Conservation (phyloP, 64 coral and sea anemone species). For the Stichodactyla mertensii region DNA sequence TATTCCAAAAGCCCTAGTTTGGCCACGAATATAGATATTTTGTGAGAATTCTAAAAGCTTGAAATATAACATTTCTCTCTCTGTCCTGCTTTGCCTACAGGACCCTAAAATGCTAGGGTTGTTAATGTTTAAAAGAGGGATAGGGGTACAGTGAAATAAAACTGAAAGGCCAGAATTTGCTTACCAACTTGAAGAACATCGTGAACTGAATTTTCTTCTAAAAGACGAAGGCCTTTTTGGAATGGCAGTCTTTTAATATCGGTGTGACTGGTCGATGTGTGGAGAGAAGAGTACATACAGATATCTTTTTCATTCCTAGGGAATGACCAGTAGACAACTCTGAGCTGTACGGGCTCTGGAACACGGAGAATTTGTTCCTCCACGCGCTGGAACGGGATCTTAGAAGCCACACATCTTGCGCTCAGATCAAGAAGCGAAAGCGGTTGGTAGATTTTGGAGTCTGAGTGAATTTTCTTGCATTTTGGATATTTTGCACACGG, state of each 20-base stretch:
- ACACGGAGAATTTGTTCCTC: constrained; percentile 80
- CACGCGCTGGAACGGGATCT: constrained; percentile 92
- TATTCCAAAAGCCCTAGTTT: neutral
- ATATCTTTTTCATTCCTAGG: constrained; percentile 93
- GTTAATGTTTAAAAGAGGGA: neutral
- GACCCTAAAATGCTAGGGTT: neutral
- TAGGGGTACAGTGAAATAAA: neutral
- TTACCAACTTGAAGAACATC: constrained; percentile 99
- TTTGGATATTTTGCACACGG: constrained; percentile 51
- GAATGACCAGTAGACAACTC: constrained; percentile 96
- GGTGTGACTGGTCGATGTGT: constrained; percentile 59
- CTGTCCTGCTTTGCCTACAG: neutral
- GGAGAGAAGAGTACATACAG: constrained; percentile 91
- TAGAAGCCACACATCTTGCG: constrained; percentile 75
- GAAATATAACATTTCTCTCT: neutral
- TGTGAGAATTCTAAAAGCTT: neutral
- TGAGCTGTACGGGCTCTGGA: constrained; percentile 92
- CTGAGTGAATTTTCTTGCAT: constrained; percentile 48
- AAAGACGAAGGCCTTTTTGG: constrained; percentile 74
- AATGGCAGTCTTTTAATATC: constrained; percentile 86
- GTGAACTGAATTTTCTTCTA: constrained; percentile 86
- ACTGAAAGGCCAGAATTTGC: constrained; percentile 18
- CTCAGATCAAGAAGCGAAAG: constrained; percentile 77
- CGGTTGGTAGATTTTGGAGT: constrained; percentile 54
- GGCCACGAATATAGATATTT: neutral